phyloP scores from a whole-genome alignment of 2,888 invertebrate species.

The Himalopsyche anomala region DNA sequence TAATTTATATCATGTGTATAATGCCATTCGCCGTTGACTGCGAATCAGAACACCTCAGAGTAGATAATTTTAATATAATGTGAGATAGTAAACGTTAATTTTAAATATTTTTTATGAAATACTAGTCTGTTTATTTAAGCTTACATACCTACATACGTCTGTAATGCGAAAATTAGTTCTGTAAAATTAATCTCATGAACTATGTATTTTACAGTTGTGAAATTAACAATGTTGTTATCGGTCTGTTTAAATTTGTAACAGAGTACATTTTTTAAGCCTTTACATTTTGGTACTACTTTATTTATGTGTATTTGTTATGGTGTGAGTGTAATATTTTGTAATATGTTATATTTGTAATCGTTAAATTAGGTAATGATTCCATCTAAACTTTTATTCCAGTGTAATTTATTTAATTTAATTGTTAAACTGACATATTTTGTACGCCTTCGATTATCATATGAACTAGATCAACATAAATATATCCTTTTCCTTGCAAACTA shows the following conservation, averaged over 20 bases:
- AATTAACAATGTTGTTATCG: conserved; percentile 12
- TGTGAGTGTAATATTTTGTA: conserved; percentile 14
- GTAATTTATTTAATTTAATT: not conserved
- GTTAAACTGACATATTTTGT: not conserved
- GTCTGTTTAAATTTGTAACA: conserved; percentile 4
- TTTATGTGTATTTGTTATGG: not conserved
- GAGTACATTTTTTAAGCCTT: not conserved
- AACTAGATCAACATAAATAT: not conserved
- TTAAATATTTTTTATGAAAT: conserved; percentile 42
- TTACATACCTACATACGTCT: not conserved
- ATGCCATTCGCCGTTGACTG: conserved; percentile 21
- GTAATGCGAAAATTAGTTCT: conserved; percentile 31
- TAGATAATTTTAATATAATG: conserved; percentile 38
- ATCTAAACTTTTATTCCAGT: conserved; percentile 22
- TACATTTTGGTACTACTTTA: conserved; percentile 23
- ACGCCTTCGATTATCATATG: not conserved
- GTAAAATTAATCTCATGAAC: conserved; percentile 8
- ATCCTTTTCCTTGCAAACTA: too few species aligned
- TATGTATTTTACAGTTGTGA: not conserved
- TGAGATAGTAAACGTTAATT: conserved; percentile 32
- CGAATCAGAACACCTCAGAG: conserved; percentile 40
- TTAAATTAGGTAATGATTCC: conserved; percentile 28
- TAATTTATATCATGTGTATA: conserved; percentile 19
- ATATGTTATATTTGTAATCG: not conserved
- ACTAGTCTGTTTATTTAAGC: conserved; percentile 43